Percentiles rank a stretch among this genome's conserved stretches.
phyloP scores from a whole-genome alignment of 2,888 invertebrate genomes.

The Mellilla xanthometata region DNA sequence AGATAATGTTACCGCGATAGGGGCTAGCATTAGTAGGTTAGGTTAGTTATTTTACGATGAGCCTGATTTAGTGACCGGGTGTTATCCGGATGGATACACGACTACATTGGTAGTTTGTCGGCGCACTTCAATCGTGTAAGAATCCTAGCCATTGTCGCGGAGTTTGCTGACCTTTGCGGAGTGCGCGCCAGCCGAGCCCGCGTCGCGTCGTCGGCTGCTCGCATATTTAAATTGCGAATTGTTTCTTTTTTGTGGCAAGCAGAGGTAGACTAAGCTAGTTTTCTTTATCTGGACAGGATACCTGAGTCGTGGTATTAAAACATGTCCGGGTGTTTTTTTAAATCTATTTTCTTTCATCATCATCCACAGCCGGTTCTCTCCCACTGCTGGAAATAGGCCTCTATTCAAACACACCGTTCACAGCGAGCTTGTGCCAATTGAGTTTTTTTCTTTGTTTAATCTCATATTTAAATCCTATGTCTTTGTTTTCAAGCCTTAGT shows the following conservation, averaged over 20 bases:
- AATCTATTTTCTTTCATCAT: no score
- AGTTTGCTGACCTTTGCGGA: slow-evolving; percentile 64
- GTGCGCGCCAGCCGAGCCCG: slow-evolving; percentile 14
- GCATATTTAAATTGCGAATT: slow-evolving; percentile 48
- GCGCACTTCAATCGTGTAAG: slow-evolving; percentile 52
- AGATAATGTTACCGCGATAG: neutral
- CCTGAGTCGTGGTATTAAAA: neutral
- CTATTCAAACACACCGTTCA: no score
- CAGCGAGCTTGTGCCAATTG: no score
- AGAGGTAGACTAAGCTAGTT: slow-evolving; percentile 7
- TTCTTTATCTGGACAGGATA: neutral
- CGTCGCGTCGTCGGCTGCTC: slow-evolving; percentile 21
- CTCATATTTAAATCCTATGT: no score
- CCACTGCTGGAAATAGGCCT: no score
- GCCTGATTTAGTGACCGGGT: neutral
- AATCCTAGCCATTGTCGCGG: slow-evolving; percentile 58
- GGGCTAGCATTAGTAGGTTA: neutral
- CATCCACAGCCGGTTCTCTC: no score
- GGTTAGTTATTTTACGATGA: neutral
- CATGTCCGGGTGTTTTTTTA: slow-evolving; percentile 5
- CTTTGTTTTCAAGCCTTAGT: no score
- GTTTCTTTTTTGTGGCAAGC: slow-evolving; percentile 6
- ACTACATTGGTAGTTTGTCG: slow-evolving; percentile 28
- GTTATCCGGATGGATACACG: neutral
- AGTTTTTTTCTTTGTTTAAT: no score